phyloP scores from a whole-genome alignment of 2,888 invertebrate species.

The Hirtodrosophila histrioides region DNA sequence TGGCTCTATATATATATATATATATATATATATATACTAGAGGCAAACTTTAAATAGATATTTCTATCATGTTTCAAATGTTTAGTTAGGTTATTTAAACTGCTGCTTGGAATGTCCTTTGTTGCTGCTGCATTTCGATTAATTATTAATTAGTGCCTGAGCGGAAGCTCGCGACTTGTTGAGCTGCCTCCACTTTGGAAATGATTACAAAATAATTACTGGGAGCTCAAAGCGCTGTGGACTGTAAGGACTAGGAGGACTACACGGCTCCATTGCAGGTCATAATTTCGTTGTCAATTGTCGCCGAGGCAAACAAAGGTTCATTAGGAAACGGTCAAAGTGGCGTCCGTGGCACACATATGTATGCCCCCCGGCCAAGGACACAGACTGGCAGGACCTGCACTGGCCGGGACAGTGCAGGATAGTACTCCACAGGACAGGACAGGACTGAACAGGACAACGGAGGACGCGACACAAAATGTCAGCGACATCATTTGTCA shows the following conservation, averaged over 20 bases:
- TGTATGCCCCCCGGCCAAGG: constrained; percentile 3
- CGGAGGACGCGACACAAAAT: constrained; percentile 44
- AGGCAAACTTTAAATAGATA: no score
- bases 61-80: no score
- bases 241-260: not conserved
- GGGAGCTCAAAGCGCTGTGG: constrained; percentile 4
- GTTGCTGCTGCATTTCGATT: not conserved
- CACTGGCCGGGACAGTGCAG: no score
- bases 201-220: constrained; percentile 40
- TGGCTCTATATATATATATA: no score
- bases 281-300: constrained; percentile 53
- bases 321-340: constrained; percentile 63
- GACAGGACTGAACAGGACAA: constrained; percentile 15
- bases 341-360: constrained; percentile 55
- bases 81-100: no score
- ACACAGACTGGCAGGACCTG: no score
- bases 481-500: constrained; percentile 76
- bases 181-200: constrained; percentile 25
- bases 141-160: not conserved
- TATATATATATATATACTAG: no score
- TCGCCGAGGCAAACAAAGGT: constrained; percentile 50
- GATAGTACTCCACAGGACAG: constrained; percentile 7
- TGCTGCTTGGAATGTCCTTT: no score
- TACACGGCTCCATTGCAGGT: constrained; percentile 16
- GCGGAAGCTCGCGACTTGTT: constrained; percentile 35